Evolutionary conservation across 2,888 invertebrate genomes (phyloP), one percentile per base, ranked within the genome.

Genomic region (Torymus aiolomorphi): DNA sequence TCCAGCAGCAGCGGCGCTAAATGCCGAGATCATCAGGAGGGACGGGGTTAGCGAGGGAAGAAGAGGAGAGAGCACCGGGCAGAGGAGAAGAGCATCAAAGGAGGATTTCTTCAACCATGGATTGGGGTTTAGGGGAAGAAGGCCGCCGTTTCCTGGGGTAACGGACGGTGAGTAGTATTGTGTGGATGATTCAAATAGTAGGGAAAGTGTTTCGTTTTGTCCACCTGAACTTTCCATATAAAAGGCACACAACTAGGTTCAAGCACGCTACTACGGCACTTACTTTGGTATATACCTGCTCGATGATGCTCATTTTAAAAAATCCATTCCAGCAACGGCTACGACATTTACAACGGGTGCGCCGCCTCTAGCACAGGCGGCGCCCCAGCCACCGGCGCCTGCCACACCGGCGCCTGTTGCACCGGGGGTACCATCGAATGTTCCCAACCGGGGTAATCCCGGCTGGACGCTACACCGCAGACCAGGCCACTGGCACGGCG

Each of bases 91-190:
- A 72, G 75, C 81, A 1, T 77, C 82, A 5, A 86, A 86, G 49
- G 89, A 89, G 31, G 89, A 89, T 78, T 88, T 85, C 71, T 88
- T 88, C 62, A 88, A 89, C 83, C 85, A 87, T 20, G 89, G 89
- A 12, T 76, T 88, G 24, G 89, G 89, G 20, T 88, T 88, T 77
- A 83, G 90, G 3, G 89, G 89, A 4, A 84, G 90, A 14, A 88
- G 86, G 63, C 82, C 76, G 54, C 49, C 67, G 1, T 12, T 51
- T 12, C 24, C 76, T 20, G 57, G 51, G 12, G 24, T 42, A 16
- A 42, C 69, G 65, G 69, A 78, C 54, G 74, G 81, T 81, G 57
- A 62, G 42, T 54, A 42, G 2, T 3, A 49, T 42, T 42, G 8
- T 42, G 42, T 42, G 42, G 42, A 42, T 1, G 8, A 8, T 42